phyloP scores from a whole-genome alignment of 2,888 invertebrate species.

The Leptinotarsa rubiginosa region DNA sequence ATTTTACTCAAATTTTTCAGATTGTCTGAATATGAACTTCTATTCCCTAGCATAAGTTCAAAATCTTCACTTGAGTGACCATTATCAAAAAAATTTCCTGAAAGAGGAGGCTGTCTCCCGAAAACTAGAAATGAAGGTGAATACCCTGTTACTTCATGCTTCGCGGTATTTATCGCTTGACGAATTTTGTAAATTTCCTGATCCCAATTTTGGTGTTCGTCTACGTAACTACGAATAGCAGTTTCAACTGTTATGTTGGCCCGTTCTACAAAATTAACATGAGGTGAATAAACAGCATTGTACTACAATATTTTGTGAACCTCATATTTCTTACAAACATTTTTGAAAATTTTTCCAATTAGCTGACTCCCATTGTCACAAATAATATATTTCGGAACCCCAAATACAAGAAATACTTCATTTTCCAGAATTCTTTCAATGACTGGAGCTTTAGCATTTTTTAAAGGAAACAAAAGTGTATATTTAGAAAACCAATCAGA shows the following conservation, averaged over 20 bases:
- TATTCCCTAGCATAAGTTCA: neutral
- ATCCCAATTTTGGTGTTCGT: slow-evolving; percentile 3
- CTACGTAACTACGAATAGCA: slow-evolving; percentile 1
- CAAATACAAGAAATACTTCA: neutral
- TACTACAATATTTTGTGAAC: neutral
- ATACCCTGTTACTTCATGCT: slow-evolving; percentile 48
- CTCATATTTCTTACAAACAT: neutral
- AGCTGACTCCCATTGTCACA: neutral
- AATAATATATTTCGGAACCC: neutral
- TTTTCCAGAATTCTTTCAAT: neutral
- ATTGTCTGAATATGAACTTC: neutral
- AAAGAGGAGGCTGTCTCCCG: slow-evolving; percentile 17
- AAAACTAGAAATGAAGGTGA: slow-evolving; percentile 43
- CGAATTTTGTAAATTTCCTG: neutral
- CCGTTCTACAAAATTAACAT: neutral
- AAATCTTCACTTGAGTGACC: neutral
- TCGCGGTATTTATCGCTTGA: slow-evolving; percentile 49
- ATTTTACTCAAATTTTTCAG: slow-evolving; percentile 15
- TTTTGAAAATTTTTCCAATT: neutral
- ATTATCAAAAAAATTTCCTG: slow-evolving; percentile 34
- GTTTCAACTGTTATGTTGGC: neutral
- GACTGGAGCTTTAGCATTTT: neutral
- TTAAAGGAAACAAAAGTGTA: neutral
- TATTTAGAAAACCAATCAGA: neutral
- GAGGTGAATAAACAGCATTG: neutral